phyloP scores from a whole-genome alignment of 1,140 invertebrate species.

The Olivierus martensii region DNA sequence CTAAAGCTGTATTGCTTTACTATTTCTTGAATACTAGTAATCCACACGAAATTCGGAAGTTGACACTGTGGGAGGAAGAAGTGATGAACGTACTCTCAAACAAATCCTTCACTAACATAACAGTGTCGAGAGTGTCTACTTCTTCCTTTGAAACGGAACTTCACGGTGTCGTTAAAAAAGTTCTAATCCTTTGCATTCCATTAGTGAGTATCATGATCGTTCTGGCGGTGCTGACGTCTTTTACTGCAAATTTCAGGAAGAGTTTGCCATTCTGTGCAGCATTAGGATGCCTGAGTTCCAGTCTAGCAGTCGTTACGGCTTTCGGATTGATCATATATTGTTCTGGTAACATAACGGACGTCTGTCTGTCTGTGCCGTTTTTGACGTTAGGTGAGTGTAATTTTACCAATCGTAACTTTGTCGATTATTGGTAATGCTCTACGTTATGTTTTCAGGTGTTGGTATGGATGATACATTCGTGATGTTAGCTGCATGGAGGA shows the following conservation, averaged over 20 bases:
- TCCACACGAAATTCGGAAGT: too few relatives aligned
- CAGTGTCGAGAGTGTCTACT: too few relatives aligned
- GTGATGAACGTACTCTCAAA: too few relatives aligned
- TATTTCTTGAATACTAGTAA: too few relatives aligned
- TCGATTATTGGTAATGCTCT: too few relatives aligned
- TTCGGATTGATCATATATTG: conserved; percentile 81
- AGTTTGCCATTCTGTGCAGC: conserved; percentile 80
- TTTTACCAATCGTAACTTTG: too few relatives aligned
- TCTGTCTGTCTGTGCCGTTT: conserved; percentile 84
- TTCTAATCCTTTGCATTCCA: conserved; percentile 71
- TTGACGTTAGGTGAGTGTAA: conserved; percentile 69
- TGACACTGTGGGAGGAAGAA: too few relatives aligned
- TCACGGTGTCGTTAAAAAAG: conserved; percentile 71
- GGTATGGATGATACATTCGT: conserved; percentile 95
- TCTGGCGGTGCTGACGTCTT: conserved; percentile 51
- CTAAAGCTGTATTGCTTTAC: too few relatives aligned
- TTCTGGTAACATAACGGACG: conserved; percentile 84
- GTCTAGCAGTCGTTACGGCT: conserved; percentile 71
- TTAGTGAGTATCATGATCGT: conserved; percentile 52
- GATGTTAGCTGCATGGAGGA: conserved; percentile 82
- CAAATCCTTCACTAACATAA: too few relatives aligned
- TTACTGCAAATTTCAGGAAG: conserved; percentile 68
- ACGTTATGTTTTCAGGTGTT: conserved; percentile 68
- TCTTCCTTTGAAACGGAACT: conserved; percentile 39
- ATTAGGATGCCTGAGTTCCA: conserved; percentile 77